phyloP scores from a whole-genome alignment of 2,113 vertebrate genomes.

The Mus spicilegus region DNA sequence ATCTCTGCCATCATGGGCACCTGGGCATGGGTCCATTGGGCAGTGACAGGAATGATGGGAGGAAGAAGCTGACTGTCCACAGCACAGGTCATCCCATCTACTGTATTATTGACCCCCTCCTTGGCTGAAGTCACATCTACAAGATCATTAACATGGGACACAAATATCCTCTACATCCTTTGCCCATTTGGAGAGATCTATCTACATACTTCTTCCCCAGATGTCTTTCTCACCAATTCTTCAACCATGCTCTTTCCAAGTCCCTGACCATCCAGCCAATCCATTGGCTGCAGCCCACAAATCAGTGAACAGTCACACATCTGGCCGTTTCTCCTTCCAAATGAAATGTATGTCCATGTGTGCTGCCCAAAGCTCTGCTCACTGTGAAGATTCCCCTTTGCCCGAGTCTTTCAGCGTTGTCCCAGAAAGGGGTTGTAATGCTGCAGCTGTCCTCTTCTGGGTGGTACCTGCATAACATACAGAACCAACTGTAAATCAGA shows the following conservation, averaged over 20 bases:
- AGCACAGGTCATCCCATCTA: not conserved
- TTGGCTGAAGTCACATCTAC: no score
- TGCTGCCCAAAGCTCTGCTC: not conserved
- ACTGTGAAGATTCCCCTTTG: not conserved
- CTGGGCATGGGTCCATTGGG: not conserved
- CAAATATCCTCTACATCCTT: not conserved
- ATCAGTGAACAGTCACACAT: not conserved
- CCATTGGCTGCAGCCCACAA: not conserved
- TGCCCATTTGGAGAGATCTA: not conserved
- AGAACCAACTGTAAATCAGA: not conserved
- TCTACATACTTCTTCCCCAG: not conserved
- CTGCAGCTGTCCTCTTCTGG: not conserved
- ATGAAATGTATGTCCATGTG: not conserved
- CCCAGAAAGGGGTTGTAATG: not conserved
- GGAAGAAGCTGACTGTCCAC: not conserved
- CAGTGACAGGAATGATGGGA: no score
- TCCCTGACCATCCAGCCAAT: not conserved
- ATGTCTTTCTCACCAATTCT: not conserved
- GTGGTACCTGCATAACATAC: no score
- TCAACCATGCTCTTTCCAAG: not conserved
- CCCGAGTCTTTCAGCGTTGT: not conserved
- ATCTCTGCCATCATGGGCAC: not conserved
- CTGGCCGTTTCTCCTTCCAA: not conserved
- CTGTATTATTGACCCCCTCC: not conserved
- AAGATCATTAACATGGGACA: not conserved